phyloP scores from a whole-genome alignment of 2,888 invertebrate genomes.

The Hypselothyrea guttata region DNA sequence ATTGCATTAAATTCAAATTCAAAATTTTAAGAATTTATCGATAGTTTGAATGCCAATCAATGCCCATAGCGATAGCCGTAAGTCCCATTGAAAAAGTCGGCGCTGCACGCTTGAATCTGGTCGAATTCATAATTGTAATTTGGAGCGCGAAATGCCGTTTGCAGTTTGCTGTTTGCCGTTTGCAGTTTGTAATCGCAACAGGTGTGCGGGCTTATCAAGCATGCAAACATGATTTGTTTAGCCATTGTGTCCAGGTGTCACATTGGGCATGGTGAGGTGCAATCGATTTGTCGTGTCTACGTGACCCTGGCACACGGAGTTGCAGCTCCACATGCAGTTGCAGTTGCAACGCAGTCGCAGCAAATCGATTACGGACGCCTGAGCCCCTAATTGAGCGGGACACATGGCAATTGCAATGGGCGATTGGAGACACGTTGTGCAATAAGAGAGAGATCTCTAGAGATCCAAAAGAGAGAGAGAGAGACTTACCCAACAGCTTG shows the following conservation, averaged over 20 bases:
- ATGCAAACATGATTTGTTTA: conserved; percentile 15
- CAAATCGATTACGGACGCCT: conserved; percentile 74
- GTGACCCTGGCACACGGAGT: conserved; percentile 57
- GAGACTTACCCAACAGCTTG: conserved; percentile 91
- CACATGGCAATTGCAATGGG: conserved; percentile 73
- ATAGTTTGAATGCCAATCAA: too few relatives aligned
- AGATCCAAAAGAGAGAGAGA: too few relatives aligned
- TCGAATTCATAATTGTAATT: conserved; percentile 43
- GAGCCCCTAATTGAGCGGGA: conserved; percentile 58
- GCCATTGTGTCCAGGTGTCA: conserved; percentile 61
- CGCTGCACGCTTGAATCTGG: too few relatives aligned
- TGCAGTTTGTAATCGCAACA: conserved; percentile 27
- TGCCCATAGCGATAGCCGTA: too few relatives aligned
- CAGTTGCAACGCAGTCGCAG: conserved; percentile 3
- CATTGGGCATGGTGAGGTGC: conserved; percentile 59
- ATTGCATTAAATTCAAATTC: too few relatives aligned
- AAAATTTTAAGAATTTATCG: too few relatives aligned
- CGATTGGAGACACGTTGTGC: conserved; percentile 73
- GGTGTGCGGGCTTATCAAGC: conserved; percentile 36
- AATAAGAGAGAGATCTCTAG: conserved; percentile 31
- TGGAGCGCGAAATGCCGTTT: conserved; percentile 42
- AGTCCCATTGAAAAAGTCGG: too few relatives aligned
- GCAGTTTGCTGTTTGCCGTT: background rate
- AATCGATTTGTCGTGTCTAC: conserved; percentile 75
- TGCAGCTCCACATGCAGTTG: conserved; percentile 22